Conservation (phyloP, 2,888 invertebrate genomes). For the Chironomus tentans region DNA sequence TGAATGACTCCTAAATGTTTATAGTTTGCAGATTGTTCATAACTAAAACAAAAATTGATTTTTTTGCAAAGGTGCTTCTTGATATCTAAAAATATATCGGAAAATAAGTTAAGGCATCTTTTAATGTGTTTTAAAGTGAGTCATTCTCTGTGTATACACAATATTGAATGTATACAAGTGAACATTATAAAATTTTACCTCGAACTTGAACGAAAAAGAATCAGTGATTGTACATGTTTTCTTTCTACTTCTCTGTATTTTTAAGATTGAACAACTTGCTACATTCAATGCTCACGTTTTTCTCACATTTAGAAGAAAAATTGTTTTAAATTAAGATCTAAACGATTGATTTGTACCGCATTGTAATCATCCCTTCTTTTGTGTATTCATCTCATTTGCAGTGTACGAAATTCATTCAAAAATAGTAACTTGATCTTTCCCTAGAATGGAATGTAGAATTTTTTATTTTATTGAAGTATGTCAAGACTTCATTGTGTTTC, state of each 20-base stretch:
- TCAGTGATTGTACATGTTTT: not conserved
- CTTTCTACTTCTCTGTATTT: not conserved
- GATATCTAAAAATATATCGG: no score
- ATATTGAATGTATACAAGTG: not conserved
- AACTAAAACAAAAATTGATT: not conserved
- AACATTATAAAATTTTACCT: not conserved
- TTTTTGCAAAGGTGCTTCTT: not conserved
- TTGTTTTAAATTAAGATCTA: not conserved
- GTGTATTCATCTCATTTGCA: not conserved
- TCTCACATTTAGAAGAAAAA: not conserved
- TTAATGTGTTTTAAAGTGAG: not conserved
- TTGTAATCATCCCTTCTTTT: not conserved
- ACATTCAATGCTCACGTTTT: not conserved
- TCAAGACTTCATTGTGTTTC: slow-evolving; percentile 1
- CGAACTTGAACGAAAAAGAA: slow-evolving; percentile 1
- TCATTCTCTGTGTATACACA: not conserved
- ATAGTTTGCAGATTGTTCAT: not conserved
- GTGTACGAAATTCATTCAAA: not conserved
- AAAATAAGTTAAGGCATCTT: not conserved
- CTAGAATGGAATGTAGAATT: not conserved
- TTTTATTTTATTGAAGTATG: not conserved
- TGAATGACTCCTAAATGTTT: no score
- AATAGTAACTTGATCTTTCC: slow-evolving; percentile 1
- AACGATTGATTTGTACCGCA: not conserved
- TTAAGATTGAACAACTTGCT: not conserved